Evolutionary conservation across 2,888 invertebrate genomes (phyloP), one percentile per base, ranked within the genome.

Genomic region (Dioctria linearis): DNA sequence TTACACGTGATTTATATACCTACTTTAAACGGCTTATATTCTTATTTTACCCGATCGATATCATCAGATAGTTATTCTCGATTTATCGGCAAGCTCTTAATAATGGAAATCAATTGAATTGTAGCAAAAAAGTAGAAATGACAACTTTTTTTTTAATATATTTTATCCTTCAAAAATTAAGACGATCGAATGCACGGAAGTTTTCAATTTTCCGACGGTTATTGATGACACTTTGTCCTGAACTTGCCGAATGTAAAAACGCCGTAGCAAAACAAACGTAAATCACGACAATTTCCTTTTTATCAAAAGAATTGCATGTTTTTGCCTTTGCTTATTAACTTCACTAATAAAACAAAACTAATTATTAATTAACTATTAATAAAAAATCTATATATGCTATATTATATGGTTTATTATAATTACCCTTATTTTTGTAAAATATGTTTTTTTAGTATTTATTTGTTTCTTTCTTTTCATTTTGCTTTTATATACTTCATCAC

Each of bases 401-500:
- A 54, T 11, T 46, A 54, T 54, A 11, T 54, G n/a, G 1, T 37
- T 69, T 69, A 49, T 69, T 49, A 13, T 40, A 25, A n/a, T 65
- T 65, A 40, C 13, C 25, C n/a, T 69, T 51, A 25, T 69, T 37
- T 9, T 25, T 54, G 37, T 54, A 43, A 25, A 51, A 54, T 51
- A 37, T 42, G 65, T 69, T 51, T 37, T 37, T 3, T 42, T 42
- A 54, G 13, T 57, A 57, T 73, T 76, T 73, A 63, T 63, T 40
- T 42, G 39, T 75, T 76, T 49, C 11, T 25, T 76, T 46, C 49
- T 76, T 61, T 76, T 25, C 46, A 40, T 76, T 76, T 25, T 76
- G 61, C 40, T 73, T 57, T 73, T 73, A 57, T 73, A 73, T 73
- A 73, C 40, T 57, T 59, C 73, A 73, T 73, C 73, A 73, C 73